Base-by-base conservation (phyloP, 2,888 invertebrate genomes). In the Caenorhabditis macrosperma region DNA sequence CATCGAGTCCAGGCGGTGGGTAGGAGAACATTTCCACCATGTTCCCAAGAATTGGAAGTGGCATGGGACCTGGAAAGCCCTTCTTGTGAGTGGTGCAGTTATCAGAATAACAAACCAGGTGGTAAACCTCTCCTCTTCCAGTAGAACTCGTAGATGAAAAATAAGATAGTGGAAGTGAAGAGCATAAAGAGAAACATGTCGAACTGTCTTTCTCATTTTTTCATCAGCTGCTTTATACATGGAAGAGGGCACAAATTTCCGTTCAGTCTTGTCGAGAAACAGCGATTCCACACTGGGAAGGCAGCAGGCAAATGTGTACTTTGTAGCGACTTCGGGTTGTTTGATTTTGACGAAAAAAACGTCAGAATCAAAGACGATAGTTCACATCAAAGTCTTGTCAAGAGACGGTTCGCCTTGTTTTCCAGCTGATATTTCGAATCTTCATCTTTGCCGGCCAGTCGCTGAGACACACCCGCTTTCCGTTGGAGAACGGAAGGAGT, bases 401-500 rank as follows among this genome's bases (percentile, higher is more conserved):
- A 72, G 12, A 2, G 71, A 67, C 4, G 78, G 78, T 7, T 55
- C 0, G 20, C 71, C 78, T 2, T 48, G n/a, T 0, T 17, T 20
- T 30, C 71, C 60, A 5, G 60, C 38, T 5, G 28, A 28, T 35
- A 83, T 74, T 10, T 83, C 78, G 26, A 72, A 83, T n/a, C 67
- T 86, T 84, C 76, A 80, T 82, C 10, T 78, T 64, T 17, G 86
- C 83, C 44, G 85, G 63, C 22, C 81, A 76, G 66, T 86, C 82
- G 24, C 86, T 85, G 2, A 85, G 63, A 64, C 86, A 86, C 3
- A 78, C 54, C 5, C 86, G 48, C 17, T 79, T 78, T 26, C 85
- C 86, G 50, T 86, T 71, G 17, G 85, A 85, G 61, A 86, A 86
- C 28, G 86, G 86, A 10, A 81, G 71, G 41, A 86, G 22, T 24